A percentile compares a stretch with the other conserved stretches of the same genome.
These are phyloP conservation scores for Lasioglossum pauxillum DNA, from an alignment of 2,888 invertebrate genomes.

Conservation along the genomic window DNA sequence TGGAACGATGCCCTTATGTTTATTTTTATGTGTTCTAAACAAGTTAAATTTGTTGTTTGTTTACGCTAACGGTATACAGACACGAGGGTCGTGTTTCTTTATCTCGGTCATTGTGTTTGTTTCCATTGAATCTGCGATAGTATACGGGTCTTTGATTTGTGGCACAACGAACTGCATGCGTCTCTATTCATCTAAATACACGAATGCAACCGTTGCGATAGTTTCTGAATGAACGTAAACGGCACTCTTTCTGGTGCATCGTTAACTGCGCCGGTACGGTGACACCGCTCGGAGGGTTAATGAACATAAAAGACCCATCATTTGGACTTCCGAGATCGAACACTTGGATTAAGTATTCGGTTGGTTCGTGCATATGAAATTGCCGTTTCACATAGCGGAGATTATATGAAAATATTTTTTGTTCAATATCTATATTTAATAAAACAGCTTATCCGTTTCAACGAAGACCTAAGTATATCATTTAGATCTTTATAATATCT, in stretches of 20 bases:
- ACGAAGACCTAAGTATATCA: neutral
- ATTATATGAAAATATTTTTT: neutral
- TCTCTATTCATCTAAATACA: conserved; percentile 55
- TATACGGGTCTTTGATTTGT: conserved; percentile 45
- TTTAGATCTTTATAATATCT: neutral
- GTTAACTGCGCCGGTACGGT: conserved; percentile 51
- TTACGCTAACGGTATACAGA: neutral
- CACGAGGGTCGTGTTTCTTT: neutral
- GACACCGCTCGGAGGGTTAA: conserved; percentile 54
- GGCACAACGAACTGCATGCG: conserved; percentile 34
- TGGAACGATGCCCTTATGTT: neutral
- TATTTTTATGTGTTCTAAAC: neutral
- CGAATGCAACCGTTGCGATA: conserved; percentile 38
- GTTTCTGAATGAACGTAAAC: conserved; percentile 59
- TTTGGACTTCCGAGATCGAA: conserved; percentile 57
- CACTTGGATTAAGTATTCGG: conserved; percentile 37
- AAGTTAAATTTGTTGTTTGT: conserved; percentile 12
- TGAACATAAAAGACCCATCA: conserved; percentile 58
- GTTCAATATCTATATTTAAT: neutral
- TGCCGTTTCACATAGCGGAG: neutral
- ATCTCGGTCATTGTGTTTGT: conserved; percentile 37
- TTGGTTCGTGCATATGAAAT: neutral
- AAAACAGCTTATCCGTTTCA: neutral
- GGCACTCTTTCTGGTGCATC: conserved; percentile 58
- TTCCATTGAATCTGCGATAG: conserved; percentile 25